Base-by-base conservation (phyloP, 2,797 vertebrate species). In the Megalops cyprinoides region DNA sequence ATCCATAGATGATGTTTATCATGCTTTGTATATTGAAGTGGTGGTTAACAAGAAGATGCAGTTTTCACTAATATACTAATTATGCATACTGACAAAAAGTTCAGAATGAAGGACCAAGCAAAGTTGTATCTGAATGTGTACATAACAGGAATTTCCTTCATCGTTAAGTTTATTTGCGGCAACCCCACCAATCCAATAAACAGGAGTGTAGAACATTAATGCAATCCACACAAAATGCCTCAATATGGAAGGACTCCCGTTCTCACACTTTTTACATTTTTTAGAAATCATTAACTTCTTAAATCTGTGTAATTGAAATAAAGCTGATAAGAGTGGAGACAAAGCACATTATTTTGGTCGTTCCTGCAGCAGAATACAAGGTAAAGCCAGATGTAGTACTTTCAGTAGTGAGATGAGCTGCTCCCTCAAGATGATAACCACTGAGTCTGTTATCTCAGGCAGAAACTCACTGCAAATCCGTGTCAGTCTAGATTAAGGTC, bases 401-500 rank as follows among this genome's bases (percentile, higher is more conserved):
- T 73, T 51, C 49, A 51, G 2, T 25, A 31, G 48, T 31, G 15
- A 18, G 14, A 18, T 23, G 46, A 76, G 31, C 75, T 42, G 15
- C 34, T 25, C 58, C 75, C 34, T 39, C 51, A 31, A 77, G 34
- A 23, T 39, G 75, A 49, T 46, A 49, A 75, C 28, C 28, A 37
- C 20, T 28, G 15, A 76, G 79, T 58, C 74, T 14, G 42, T 81
- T 76, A 62, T 81, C 23, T 18, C 56, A 7, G 73, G 42, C 73
- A 53, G 79, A 65, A 51, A 67, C 74, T 65, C 56, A n/a, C 48
- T 76, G 58, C 34, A 76, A 81, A 76, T 81, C 74, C 79, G 51
- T 65, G 74, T 55, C 69, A 48, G 23, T 80, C 79, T 75, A 48
- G 79, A 80, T 80, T 80, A 79, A 23, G 31, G 78, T 44, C 78